Percentiles rank a stretch among this genome's conserved stretches.
Evolutionary conservation across 2,113 vertebrate genomes (phyloP).

Genomic region (Trachemys scripta): DNA sequence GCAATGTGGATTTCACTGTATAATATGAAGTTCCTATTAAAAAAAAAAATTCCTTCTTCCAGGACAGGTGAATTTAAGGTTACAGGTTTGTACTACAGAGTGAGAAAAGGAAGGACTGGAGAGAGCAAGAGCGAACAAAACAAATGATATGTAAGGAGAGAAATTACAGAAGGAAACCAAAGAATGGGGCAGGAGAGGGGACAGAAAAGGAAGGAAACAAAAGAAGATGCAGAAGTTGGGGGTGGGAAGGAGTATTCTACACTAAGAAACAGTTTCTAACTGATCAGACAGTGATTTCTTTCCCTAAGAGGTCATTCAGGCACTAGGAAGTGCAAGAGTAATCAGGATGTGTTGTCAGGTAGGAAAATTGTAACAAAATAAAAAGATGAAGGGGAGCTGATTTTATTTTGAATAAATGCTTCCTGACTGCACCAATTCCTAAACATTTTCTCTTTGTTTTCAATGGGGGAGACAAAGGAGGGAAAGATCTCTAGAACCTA

Average conservation of each 20-base stretch:
- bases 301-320: not conserved
- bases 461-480: not conserved
- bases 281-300: not conserved
- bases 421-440: not conserved
- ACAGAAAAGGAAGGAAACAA: not conserved
- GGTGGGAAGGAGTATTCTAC: not conserved
- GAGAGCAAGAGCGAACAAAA: not conserved
- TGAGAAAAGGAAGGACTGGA: not conserved
- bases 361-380: not conserved
- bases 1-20: not conserved
- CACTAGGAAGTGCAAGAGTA: not conserved
- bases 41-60: not conserved
- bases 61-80: not conserved
- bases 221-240: not conserved
- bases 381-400: accelerated
- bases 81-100: not conserved
- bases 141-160: not conserved
- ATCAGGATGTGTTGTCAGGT: not conserved
- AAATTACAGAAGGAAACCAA: not conserved
- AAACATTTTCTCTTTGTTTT: not conserved
- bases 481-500: accelerated
- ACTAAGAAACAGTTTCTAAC: not conserved
- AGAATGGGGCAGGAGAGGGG: not conserved
- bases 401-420: not conserved
- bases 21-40: accelerated